A percentile compares a stretch with the other conserved stretches of the same genome.
phyloP scores from a whole-genome alignment of 2,797 vertebrate genomes.

The Chiloscyllium punctatum region DNA sequence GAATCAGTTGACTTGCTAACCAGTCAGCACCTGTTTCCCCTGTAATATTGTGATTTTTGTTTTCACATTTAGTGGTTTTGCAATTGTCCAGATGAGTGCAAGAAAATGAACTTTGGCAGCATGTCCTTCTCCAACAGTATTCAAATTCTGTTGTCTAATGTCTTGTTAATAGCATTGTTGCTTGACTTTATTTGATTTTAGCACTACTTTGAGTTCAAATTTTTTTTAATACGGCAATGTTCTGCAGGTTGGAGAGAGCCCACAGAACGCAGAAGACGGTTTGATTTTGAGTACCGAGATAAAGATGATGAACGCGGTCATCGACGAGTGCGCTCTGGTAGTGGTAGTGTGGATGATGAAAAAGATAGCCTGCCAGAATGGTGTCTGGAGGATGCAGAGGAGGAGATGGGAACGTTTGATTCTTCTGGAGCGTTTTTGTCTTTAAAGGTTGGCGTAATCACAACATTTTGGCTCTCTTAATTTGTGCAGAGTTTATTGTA shows the following conservation, averaged over 20 bases:
- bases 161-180: slow-evolving; percentile 24
- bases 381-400: slow-evolving; percentile 95
- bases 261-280: slow-evolving; percentile 82
- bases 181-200: slow-evolving; percentile 27
- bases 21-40: no score
- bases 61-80: no score
- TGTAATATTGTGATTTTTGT: no score
- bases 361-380: slow-evolving; percentile 91
- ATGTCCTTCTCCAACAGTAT: no score
- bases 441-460: slow-evolving; percentile 70
- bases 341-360: slow-evolving; percentile 88
- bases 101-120: no score
- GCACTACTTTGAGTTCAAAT: slow-evolving; percentile 37
- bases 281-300: slow-evolving; percentile 88
- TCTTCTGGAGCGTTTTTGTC: slow-evolving; percentile 95
- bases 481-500: not conserved
- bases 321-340: slow-evolving; percentile 80
- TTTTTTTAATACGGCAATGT: slow-evolving; percentile 59
- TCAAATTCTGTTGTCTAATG: not conserved
- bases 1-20: no score
- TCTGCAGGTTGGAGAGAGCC: slow-evolving; percentile 90
- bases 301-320: slow-evolving; percentile 85
- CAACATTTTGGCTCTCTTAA: not conserved
- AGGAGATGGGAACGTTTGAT: slow-evolving; percentile 97
- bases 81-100: no score